Evolutionary conservation across 2,113 vertebrate species (phyloP).

Genomic region (Proterorhinus semilunaris): DNA sequence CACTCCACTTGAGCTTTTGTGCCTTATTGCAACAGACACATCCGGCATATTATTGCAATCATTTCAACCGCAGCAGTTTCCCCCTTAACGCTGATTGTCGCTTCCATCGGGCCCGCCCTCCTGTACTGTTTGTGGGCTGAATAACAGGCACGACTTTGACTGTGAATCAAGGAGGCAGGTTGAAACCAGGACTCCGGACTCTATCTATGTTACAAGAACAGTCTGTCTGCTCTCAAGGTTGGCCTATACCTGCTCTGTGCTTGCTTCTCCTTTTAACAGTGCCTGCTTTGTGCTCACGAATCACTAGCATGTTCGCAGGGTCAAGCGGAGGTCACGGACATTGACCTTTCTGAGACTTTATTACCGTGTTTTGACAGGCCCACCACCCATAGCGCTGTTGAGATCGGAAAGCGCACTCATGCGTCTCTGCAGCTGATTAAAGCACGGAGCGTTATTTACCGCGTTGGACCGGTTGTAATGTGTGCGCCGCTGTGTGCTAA

Average conservation of each 20-base stretch:
- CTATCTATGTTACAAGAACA: slow-evolving; percentile 32
- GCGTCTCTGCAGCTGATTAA: slow-evolving; percentile 73
- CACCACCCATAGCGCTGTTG: slow-evolving; percentile 28
- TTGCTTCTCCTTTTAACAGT: slow-evolving; percentile 24
- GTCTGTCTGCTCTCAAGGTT: slow-evolving; percentile 38
- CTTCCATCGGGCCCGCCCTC: slow-evolving; percentile 27
- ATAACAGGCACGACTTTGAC: slow-evolving; percentile 26
- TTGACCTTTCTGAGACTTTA: slow-evolving; percentile 45
- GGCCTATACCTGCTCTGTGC: slow-evolving; percentile 13
- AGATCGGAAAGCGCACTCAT: slow-evolving; percentile 52
- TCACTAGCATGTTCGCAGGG: slow-evolving; percentile 35
- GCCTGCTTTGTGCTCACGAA: slow-evolving; percentile 39
- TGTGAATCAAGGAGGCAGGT: slow-evolving; percentile 36
- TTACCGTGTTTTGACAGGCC: slow-evolving; percentile 14
- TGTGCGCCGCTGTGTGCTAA: slow-evolving; percentile 20
- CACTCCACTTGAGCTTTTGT: slow-evolving; percentile 43
- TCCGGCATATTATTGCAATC: slow-evolving; percentile 55
- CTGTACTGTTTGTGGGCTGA: slow-evolving; percentile 25
- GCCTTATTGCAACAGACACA: slow-evolving; percentile 27
- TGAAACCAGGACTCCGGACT: slow-evolving; percentile 15
- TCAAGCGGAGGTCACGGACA: slow-evolving; percentile 42
- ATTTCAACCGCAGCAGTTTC: slow-evolving; percentile 35
- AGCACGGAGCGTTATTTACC: slow-evolving; percentile 66
- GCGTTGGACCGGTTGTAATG: slow-evolving; percentile 11
- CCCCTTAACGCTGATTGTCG: slow-evolving; percentile 45